Conservation (phyloP, 2,113 vertebrate species). For the Onychostruthus taczanowskii region DNA sequence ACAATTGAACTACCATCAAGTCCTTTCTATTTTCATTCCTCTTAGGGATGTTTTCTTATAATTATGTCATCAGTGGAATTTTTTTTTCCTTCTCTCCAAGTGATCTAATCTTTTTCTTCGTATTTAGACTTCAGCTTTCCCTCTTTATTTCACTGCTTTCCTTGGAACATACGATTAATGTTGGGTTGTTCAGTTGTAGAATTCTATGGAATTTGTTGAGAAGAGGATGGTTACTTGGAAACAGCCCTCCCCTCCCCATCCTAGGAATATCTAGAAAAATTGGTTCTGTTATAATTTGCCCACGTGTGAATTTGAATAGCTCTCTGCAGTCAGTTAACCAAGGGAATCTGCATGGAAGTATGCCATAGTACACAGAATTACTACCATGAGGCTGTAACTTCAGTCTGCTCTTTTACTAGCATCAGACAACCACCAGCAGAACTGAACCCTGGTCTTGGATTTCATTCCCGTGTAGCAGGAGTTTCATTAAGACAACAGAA, state of each 20-base stretch:
- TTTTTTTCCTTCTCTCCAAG: neutral
- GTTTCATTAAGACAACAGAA: constrained; percentile 62
- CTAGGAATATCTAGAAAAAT: neutral
- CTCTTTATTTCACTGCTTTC: constrained; percentile 21
- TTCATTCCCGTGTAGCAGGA: constrained; percentile 47
- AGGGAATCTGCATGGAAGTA: neutral
- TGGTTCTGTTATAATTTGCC: neutral
- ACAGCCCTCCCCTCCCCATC: neutral
- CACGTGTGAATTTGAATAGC: neutral
- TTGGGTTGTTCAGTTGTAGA: neutral
- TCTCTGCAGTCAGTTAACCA: neutral
- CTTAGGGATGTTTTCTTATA: neutral
- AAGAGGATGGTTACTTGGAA: neutral
- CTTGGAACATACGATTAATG: neutral
- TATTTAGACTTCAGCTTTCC: neutral
- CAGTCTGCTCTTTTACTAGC: neutral
- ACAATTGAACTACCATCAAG: neutral
- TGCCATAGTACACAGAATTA: neutral
- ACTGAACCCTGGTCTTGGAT: constrained; percentile 12
- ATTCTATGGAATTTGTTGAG: neutral
- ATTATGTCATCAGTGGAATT: constrained; percentile 26
- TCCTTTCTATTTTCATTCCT: constrained; percentile 25
- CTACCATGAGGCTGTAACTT: neutral
- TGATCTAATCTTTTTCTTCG: neutral
- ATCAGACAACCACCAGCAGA: constrained; percentile 5